Evolutionary conservation across 2,888 invertebrate species (phyloP).

Genomic region (Malthinus seriepunctatus): DNA sequence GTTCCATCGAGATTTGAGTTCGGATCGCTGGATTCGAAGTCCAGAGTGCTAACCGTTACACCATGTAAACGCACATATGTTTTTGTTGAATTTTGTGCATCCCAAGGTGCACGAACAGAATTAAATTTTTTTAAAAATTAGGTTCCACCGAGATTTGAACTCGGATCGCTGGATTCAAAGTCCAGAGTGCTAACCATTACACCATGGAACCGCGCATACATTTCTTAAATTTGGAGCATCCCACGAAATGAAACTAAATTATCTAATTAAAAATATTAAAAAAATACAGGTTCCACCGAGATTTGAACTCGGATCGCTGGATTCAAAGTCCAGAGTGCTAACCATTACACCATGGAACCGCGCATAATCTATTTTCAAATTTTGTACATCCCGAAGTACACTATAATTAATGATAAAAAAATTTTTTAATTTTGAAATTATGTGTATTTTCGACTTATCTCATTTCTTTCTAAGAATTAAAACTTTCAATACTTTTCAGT

Average conservation of each 20-base stretch:
- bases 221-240: too few species aligned
- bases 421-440: too few species aligned
- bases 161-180: constrained; percentile 81
- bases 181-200: constrained; percentile 81
- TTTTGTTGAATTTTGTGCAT: too few species aligned
- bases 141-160: constrained; percentile 80
- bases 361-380: too few species aligned
- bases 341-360: constrained; percentile 78
- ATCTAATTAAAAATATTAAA: too few species aligned
- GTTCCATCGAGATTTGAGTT: constrained; percentile 80
- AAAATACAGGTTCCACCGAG: constrained; percentile 67
- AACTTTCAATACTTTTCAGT: too few species aligned
- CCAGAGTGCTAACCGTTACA: constrained; percentile 80
- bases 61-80: constrained; percentile 69
- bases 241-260: too few species aligned
- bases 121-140: neutral
- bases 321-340: constrained; percentile 81
- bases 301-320: constrained; percentile 81
- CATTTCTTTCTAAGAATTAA: too few species aligned
- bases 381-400: too few species aligned
- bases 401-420: too few species aligned
- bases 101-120: too few species aligned
- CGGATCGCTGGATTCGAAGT: constrained; percentile 81
- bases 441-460: too few species aligned
- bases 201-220: constrained; percentile 72